Percentiles rank a stretch among this genome's conserved stretches.
These are phyloP conservation scores for Paedocypris sp. DNA, from an alignment of 2,113 vertebrate species.

Conservation along the genomic window DNA sequence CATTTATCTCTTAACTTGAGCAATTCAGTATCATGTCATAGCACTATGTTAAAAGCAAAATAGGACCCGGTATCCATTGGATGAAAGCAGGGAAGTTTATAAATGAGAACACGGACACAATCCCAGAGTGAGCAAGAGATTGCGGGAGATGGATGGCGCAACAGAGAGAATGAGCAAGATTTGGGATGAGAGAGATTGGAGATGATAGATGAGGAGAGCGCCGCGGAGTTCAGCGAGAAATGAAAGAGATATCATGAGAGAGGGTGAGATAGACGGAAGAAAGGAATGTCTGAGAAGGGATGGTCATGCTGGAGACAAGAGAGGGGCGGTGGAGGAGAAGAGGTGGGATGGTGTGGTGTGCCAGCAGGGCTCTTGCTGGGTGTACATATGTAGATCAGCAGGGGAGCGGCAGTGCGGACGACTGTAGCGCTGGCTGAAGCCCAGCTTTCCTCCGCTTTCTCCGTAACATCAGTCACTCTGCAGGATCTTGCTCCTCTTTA, in stretches of 20 bases:
- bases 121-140: slow-evolving; percentile 43
- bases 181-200: slow-evolving; percentile 41
- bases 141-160: slow-evolving; percentile 34
- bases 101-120: slow-evolving; percentile 39
- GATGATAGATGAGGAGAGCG: slow-evolving; percentile 26
- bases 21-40: not conserved
- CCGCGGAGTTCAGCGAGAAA: slow-evolving; percentile 28
- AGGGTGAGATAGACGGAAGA: slow-evolving; percentile 3
- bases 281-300: slow-evolving; percentile 7
- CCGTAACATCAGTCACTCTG: slow-evolving; percentile 64
- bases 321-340: slow-evolving; percentile 10
- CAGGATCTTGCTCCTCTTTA: slow-evolving; percentile 40
- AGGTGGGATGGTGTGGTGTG: slow-evolving; percentile 4
- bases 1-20: not conserved
- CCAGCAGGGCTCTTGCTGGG: slow-evolving; percentile 57
- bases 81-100: slow-evolving; percentile 15
- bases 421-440: slow-evolving; percentile 58
- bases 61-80: slow-evolving; percentile 5
- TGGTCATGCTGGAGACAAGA: not conserved
- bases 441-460: slow-evolving; percentile 50
- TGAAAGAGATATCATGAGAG: slow-evolving; percentile 12
- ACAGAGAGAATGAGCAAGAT: slow-evolving; percentile 31
- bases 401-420: slow-evolving; percentile 58
- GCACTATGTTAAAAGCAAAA: not conserved
- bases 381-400: slow-evolving; percentile 69